Conservation (phyloP, 2,113 vertebrate genomes). For the Melospiza melodia region DNA sequence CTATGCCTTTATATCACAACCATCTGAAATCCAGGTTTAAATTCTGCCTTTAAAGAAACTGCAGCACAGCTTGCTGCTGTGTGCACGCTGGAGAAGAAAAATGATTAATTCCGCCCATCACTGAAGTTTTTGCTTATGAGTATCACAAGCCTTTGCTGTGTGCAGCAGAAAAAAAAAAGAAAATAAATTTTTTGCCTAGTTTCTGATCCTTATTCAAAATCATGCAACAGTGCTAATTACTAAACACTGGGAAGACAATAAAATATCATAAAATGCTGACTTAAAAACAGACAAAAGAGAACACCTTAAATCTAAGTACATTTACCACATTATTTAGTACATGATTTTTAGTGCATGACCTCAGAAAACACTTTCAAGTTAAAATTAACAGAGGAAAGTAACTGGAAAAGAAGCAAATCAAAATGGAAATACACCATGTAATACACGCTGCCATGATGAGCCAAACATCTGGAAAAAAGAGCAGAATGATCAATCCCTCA, state of each 20-base stretch:
- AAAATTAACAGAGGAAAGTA: constrained; percentile 21
- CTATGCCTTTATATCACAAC: constrained; percentile 9
- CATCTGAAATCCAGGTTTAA: constrained; percentile 49
- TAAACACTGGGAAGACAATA: not conserved
- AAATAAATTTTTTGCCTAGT: constrained; percentile 24
- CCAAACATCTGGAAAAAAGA: not conserved
- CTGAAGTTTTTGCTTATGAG: constrained; percentile 11
- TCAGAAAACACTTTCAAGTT: constrained; percentile 3
- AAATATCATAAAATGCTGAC: not conserved
- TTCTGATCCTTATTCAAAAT: constrained; percentile 52
- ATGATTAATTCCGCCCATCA: constrained; percentile 44
- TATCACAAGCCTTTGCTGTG: constrained; percentile 30
- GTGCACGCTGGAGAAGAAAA: constrained; percentile 16
- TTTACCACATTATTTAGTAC: not conserved
- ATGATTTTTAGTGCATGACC: not conserved
- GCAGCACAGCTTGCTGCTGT: constrained; percentile 44
- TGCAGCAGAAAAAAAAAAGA: constrained; percentile 6
- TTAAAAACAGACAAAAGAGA: not conserved
- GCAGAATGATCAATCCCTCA: not conserved
- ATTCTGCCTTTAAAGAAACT: constrained; percentile 48
- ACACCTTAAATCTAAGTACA: not conserved
- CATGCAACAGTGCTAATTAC: constrained; percentile 21
- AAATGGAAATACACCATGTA: not conserved
- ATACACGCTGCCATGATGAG: not conserved
- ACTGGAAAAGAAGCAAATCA: not conserved